phyloP scores from a whole-genome alignment of 1,140 invertebrate genomes.

The Globodera ellingtonae region DNA sequence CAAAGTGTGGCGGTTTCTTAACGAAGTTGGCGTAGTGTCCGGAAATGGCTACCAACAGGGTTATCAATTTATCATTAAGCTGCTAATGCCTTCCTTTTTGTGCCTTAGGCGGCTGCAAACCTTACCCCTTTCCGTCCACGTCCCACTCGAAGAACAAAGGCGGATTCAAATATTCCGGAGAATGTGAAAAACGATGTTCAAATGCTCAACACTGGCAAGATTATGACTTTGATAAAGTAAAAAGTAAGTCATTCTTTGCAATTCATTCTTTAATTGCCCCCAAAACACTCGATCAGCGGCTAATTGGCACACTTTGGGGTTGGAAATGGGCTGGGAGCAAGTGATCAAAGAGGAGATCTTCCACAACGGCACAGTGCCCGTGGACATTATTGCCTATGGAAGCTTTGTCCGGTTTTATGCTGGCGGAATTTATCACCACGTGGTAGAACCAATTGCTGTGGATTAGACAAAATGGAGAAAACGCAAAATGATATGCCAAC shows the following conservation, averaged over 20 bases:
- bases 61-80: neutral
- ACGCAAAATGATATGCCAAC: neutral
- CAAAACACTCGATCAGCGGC: neutral
- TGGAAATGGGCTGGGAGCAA: constrained; percentile 11
- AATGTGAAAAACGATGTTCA: constrained; percentile 13
- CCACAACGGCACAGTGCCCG: constrained; percentile 24
- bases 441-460: neutral
- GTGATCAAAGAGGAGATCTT: constrained; percentile 30
- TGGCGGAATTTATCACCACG: neutral
- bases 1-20: constrained; percentile 8
- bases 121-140: neutral
- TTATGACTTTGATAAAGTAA: constrained; percentile 11
- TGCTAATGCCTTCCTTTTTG: no score
- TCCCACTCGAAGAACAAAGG: neutral
- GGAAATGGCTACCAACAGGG: constrained; percentile 11
- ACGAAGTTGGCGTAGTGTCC: constrained; percentile 11
- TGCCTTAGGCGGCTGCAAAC: constrained; percentile 13
- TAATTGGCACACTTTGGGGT: constrained; percentile 7
- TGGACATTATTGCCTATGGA: neutral
- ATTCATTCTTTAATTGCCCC: neutral
- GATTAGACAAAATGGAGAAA: neutral
- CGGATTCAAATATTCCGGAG: neutral
- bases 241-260: neutral
- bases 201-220: constrained; percentile 7
- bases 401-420: constrained; percentile 12